These are phyloP conservation scores for Donacobius atricapilla DNA, from an alignment of 2,113 vertebrate species.

Conservation along the genomic window DNA sequence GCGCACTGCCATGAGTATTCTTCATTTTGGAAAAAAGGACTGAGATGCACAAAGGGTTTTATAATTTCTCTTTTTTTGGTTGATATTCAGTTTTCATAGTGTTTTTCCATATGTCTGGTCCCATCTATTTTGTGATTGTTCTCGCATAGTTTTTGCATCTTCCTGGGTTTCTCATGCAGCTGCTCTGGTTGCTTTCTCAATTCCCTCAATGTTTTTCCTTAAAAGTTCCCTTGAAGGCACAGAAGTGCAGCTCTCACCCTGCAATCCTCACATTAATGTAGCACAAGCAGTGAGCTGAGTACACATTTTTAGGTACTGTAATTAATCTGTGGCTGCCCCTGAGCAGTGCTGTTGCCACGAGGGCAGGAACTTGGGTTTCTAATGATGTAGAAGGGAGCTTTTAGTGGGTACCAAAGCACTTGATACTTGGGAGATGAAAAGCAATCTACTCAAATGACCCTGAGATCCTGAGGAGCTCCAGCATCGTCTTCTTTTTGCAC, in stretches of 20 bases:
- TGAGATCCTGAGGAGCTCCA: not conserved
- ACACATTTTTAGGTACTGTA: not conserved
- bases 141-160: not conserved
- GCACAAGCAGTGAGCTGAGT: not conserved
- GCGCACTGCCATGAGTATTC: not conserved
- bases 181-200: not conserved
- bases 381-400: not conserved
- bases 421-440: not conserved
- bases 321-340: not conserved
- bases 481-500: not conserved
- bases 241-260: not conserved
- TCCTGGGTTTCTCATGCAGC: not conserved
- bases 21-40: not conserved
- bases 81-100: not conserved
- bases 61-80: not conserved
- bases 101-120: not conserved
- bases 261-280: accelerated
- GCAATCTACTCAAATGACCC: not conserved
- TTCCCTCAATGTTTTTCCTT: not conserved
- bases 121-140: not conserved
- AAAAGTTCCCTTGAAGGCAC: not conserved
- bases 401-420: not conserved
- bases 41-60: not conserved
- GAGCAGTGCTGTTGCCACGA: not conserved
- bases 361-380: not conserved